These are phyloP conservation scores for Phalangium opilio DNA, from an alignment of 2,888 invertebrate species.

Conservation along the genomic window DNA sequence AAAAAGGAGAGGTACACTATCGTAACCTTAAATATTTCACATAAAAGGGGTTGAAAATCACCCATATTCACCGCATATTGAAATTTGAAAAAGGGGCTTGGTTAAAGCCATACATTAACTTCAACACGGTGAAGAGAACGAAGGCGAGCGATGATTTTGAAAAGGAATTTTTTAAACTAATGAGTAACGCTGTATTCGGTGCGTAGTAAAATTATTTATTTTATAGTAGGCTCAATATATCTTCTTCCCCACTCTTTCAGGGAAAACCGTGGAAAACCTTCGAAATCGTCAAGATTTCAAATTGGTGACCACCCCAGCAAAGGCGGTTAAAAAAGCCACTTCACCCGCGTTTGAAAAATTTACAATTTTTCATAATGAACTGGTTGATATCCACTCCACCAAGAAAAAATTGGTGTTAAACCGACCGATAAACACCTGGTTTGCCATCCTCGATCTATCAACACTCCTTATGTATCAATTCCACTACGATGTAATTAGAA, in stretches of 20 bases:
- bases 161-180: constrained; percentile 29
- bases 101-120: constrained; percentile 27
- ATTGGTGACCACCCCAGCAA: constrained; percentile 13
- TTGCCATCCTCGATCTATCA: constrained; percentile 29
- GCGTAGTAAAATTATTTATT: too few relatives aligned
- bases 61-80: constrained; percentile 21
- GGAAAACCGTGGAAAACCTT: constrained; percentile 33
- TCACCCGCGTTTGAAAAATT: constrained; percentile 13
- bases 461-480: constrained; percentile 32
- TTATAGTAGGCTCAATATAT: too few relatives aligned
- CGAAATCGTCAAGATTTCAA: constrained; percentile 28
- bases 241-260: too few relatives aligned
- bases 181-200: constrained; percentile 30
- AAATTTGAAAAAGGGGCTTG: constrained; percentile 22
- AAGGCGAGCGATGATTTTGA: constrained; percentile 26
- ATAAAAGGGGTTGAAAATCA: constrained; percentile 21
- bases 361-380: constrained; percentile 26
- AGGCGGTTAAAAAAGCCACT: constrained; percentile 3
- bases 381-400: constrained; percentile 23
- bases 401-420: constrained; percentile 23
- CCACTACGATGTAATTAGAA: constrained; percentile 26
- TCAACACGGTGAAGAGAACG: constrained; percentile 23
- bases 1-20: constrained; percentile 22
- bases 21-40: constrained; percentile 19
- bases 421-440: constrained; percentile 31